These are phyloP conservation scores for Papilio demoleus DNA, from an alignment of 2,888 invertebrate species.

Conservation along the genomic window DNA sequence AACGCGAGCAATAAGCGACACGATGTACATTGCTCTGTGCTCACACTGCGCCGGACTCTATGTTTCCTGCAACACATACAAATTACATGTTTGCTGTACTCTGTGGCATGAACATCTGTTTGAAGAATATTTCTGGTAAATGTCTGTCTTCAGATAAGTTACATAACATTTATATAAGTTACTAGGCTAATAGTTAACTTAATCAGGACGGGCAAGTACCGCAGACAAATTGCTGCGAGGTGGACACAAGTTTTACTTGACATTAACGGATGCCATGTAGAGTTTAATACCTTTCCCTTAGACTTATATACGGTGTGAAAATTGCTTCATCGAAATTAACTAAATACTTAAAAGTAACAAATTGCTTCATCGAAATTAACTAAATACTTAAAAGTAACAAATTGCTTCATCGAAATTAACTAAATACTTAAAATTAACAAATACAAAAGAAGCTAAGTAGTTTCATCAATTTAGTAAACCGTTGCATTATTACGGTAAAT, in stretches of 20 bases:
- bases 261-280: not conserved
- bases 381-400: no score
- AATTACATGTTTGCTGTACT: not conserved
- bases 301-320: not conserved
- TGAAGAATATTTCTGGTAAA: not conserved
- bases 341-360: no score
- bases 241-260: not conserved
- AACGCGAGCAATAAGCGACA: constrained; percentile 6
- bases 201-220: not conserved
- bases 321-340: no score
- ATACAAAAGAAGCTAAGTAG: not conserved
- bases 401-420: no score
- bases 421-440: not conserved
- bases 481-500: not conserved
- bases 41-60: not conserved
- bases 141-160: not conserved
- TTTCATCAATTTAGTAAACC: no score
- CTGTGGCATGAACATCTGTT: not conserved
- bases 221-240: not conserved
- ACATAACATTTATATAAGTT: not conserved
- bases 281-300: not conserved
- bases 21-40: not conserved
- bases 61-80: not conserved
- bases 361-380: no score
- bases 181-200: not conserved